Percentiles rank a stretch among this genome's conserved stretches.
phyloP scores from a whole-genome alignment of 1,140 invertebrate species.

The Hyphantria cunea region DNA sequence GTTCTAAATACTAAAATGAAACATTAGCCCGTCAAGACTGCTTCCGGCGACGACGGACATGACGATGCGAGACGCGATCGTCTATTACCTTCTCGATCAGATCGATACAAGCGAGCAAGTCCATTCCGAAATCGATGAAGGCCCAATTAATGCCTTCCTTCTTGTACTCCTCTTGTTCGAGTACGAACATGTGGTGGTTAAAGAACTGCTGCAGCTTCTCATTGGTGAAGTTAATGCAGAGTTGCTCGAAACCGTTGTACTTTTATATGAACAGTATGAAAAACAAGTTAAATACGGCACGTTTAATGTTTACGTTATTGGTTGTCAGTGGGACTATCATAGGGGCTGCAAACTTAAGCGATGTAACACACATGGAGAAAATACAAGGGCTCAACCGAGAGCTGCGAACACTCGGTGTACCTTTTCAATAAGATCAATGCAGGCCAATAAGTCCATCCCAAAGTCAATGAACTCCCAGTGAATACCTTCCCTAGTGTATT shows the following conservation, averaged over 20 bases:
- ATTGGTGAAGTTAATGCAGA: slow-evolving; percentile 99
- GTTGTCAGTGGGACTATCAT: slow-evolving; percentile 1
- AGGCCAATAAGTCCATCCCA: slow-evolving; percentile 97
- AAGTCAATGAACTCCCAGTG: slow-evolving; percentile 98
- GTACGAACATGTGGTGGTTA: slow-evolving; percentile 99
- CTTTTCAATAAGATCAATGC: slow-evolving; percentile 99
- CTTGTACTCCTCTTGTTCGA: slow-evolving; percentile 99
- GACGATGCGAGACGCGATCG: slow-evolving; percentile 26
- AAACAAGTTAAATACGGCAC: slow-evolving; percentile 38
- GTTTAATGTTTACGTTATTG: slow-evolving; percentile 45
- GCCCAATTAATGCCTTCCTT: slow-evolving; percentile 97
- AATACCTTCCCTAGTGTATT: slow-evolving; percentile 97
- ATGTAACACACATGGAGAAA: slow-evolving; percentile 34
- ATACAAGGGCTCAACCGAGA: slow-evolving; percentile 47
- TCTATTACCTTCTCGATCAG: slow-evolving; percentile 96
- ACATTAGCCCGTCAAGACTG: slow-evolving; percentile 57
- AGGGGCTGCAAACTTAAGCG: slow-evolving; percentile 54
- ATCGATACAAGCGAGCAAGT: slow-evolving; percentile 97
- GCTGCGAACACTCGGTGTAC: slow-evolving; percentile 82
- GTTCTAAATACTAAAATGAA: slow-evolving; percentile 34
- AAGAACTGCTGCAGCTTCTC: slow-evolving; percentile 99
- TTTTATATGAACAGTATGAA: slow-evolving; percentile 79
- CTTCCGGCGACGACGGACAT: slow-evolving; percentile 57
- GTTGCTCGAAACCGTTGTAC: slow-evolving; percentile 99
- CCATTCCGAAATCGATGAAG: slow-evolving; percentile 99